phyloP scores from a whole-genome alignment of 1,140 invertebrate species.

The Nephotettix cincticeps region DNA sequence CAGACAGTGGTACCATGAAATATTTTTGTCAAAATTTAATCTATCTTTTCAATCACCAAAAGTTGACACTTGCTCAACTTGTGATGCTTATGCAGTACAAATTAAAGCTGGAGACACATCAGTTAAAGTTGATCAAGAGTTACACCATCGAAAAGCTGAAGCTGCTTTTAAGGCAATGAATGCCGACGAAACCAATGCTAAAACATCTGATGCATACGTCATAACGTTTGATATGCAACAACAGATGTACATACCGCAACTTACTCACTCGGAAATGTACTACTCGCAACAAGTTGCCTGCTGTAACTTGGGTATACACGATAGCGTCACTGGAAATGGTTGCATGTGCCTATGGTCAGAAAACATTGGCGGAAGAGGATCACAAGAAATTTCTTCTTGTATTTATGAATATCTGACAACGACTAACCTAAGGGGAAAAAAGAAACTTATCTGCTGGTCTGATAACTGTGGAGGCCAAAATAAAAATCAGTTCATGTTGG shows the following conservation, averaged over 20 bases:
- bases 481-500: constrained; percentile 23
- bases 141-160: constrained; percentile 21
- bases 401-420: constrained; percentile 19
- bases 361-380: too few species aligned
- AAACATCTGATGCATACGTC: constrained; percentile 17
- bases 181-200: too few species aligned
- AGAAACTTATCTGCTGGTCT: constrained; percentile 19
- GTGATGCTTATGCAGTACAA: constrained; percentile 11
- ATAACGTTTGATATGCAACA: constrained; percentile 20
- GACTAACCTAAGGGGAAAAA: neutral
- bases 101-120: constrained; percentile 20
- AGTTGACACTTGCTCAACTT: constrained; percentile 27
- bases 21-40: constrained; percentile 25
- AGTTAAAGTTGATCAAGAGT: constrained; percentile 24
- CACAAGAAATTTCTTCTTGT: neutral
- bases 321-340: neutral
- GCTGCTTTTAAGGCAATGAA: constrained; percentile 1
- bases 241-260: constrained; percentile 24
- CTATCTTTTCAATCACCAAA: constrained; percentile 20
- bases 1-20: constrained; percentile 25
- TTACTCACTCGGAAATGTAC: constrained; percentile 28
- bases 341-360: too few species aligned
- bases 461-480: constrained; percentile 24
- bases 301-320: constrained; percentile 24
- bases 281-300: constrained; percentile 27